phyloP scores from a whole-genome alignment of 2,888 invertebrate genomes.

The Sympetrum striolatum region DNA sequence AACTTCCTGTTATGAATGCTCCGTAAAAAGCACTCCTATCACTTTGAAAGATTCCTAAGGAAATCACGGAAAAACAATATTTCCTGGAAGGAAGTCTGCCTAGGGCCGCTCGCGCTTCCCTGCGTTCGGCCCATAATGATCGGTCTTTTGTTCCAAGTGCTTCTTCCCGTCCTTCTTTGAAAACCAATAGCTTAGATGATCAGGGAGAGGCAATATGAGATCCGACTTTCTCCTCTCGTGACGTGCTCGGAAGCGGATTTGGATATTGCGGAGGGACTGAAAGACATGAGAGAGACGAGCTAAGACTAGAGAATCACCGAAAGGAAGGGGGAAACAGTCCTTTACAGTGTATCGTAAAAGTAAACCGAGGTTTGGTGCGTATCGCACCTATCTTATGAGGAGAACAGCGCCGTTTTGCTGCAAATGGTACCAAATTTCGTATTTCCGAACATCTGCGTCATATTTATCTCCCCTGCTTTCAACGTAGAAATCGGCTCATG shows the following conservation, averaged over 20 bases:
- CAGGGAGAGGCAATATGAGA: background rate
- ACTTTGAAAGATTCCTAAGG: background rate
- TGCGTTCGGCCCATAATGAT: background rate
- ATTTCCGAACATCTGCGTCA: too few species aligned
- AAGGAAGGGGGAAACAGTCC: too few species aligned
- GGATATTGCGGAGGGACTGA: background rate
- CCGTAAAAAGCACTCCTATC: background rate
- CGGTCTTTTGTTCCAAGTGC: background rate
- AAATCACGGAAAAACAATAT: background rate
- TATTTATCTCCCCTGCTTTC: too few species aligned
- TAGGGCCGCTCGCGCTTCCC: background rate
- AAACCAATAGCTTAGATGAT: conserved; percentile 23
- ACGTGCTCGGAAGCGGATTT: background rate
- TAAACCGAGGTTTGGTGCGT: too few species aligned
- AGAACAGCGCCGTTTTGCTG: too few species aligned
- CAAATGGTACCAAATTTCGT: too few species aligned
- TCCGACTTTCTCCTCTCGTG: background rate
- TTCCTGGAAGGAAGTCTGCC: background rate
- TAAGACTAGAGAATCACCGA: too few species aligned
- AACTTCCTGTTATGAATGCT: too few species aligned
- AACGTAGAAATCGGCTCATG: too few species aligned
- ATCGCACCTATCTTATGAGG: too few species aligned
- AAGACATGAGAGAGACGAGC: background rate
- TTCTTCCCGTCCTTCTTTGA: background rate
- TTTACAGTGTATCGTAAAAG: too few species aligned